phyloP scores from a whole-genome alignment of 2,888 invertebrate species.

The Syrista parreyssii region DNA sequence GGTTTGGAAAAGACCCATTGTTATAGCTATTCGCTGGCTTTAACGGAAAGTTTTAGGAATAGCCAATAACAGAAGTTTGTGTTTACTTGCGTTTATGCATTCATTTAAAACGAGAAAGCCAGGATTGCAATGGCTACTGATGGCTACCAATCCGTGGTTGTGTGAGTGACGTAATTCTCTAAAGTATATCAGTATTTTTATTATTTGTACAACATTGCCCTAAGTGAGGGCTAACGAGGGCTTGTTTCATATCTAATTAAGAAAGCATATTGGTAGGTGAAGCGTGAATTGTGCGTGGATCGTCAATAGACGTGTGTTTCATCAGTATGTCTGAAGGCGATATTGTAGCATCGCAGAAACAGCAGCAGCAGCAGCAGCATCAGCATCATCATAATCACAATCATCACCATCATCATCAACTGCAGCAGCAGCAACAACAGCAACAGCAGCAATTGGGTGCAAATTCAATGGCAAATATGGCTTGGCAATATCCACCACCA shows the following conservation, averaged over 20 bases:
- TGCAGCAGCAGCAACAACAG: slow-evolving; percentile 37
- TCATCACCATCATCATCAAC: slow-evolving; percentile 46
- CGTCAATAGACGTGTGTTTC: background rate
- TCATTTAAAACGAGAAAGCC: no score
- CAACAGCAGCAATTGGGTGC: slow-evolving; percentile 1
- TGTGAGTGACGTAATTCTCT: no score
- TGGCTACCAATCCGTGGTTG: no score
- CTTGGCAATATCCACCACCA: slow-evolving; percentile 62
- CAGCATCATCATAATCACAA: slow-evolving; percentile 7
- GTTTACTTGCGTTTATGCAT: no score
- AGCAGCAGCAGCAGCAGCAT: slow-evolving; percentile 47
- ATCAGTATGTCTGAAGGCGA: slow-evolving; percentile 63
- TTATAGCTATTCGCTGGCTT: no score
- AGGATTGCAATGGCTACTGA: no score
- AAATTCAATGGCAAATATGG: slow-evolving; percentile 61
- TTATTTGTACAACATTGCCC: no score
- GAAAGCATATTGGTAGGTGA: background rate
- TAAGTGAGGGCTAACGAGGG: no score
- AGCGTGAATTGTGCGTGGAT: background rate
- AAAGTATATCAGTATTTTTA: no score
- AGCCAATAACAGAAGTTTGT: no score
- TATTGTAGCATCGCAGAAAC: slow-evolving; percentile 58
- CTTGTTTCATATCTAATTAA: background rate
- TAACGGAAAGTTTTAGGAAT: no score
- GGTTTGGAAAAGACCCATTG: no score